Evolutionary conservation across 2,797 vertebrate species (phyloP).

Genomic region (Ptychadena robeensis): DNA sequence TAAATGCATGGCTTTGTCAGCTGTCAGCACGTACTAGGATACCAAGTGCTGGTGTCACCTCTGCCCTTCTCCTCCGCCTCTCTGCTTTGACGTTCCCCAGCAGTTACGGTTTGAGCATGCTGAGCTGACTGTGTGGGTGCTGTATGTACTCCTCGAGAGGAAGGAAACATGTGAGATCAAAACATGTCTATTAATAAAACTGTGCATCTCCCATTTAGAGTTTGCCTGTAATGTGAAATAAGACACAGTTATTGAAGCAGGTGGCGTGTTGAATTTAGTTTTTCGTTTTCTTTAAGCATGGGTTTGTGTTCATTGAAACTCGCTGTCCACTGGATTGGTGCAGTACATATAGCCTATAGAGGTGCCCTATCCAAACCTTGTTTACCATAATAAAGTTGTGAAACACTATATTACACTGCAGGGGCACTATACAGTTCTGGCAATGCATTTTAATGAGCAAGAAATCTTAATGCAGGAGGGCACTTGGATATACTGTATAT

Average conservation of each 20-base stretch:
- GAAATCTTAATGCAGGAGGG: too few species aligned
- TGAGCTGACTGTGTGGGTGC: conserved; percentile 36
- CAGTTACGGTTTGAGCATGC: not conserved
- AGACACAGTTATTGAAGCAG: not conserved
- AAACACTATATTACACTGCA: too few species aligned
- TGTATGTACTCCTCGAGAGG: conserved; percentile 7
- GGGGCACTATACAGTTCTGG: too few species aligned
- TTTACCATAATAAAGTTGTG: too few species aligned
- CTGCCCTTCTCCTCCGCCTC: not conserved
- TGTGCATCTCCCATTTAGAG: not conserved
- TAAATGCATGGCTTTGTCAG: not conserved
- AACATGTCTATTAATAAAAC: conserved; percentile 36
- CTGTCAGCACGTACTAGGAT: not conserved
- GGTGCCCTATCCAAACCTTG: too few species aligned
- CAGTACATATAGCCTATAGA: too few species aligned
- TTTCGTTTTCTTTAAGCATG: too few species aligned
- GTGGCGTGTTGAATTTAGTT: not conserved
- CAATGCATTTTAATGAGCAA: too few species aligned
- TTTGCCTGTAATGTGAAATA: not conserved
- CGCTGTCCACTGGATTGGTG: too few species aligned
- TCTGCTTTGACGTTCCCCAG: conserved; percentile 3
- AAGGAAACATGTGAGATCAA: conserved; percentile 8
- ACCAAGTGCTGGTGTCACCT: not conserved
- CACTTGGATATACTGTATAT: too few species aligned
- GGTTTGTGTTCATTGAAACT: too few species aligned